These are phyloP conservation scores for Podarcis cretensis DNA, from an alignment of 2,113 vertebrate species.

Conservation along the genomic window DNA sequence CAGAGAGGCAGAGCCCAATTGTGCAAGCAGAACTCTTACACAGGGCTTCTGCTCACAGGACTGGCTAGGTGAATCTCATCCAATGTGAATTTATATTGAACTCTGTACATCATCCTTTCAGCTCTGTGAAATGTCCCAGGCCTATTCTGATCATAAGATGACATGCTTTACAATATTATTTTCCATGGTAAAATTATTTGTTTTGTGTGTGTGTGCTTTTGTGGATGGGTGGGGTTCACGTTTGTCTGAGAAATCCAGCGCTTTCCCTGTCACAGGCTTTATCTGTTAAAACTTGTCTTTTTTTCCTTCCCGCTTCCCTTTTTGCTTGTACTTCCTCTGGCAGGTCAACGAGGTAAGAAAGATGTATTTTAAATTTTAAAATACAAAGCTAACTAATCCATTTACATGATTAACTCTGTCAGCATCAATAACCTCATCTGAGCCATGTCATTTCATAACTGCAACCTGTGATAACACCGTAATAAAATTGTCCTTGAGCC, in stretches of 20 bases:
- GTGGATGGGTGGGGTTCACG: conserved; percentile 17
- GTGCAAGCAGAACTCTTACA: too few relatives aligned
- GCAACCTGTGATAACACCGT: conserved; percentile 31
- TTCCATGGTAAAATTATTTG: conserved; percentile 10
- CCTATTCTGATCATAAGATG: not conserved
- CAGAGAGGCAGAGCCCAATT: too few relatives aligned
- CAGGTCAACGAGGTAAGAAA: conserved; percentile 99
- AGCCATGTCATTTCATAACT: conserved; percentile 53
- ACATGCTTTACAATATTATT: not conserved
- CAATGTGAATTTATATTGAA: not conserved
- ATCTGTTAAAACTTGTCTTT: conserved; percentile 85
- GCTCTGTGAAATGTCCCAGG: not conserved
- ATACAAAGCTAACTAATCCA: conserved; percentile 79
- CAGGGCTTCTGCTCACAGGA: too few relatives aligned
- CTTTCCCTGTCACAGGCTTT: conserved; percentile 75
- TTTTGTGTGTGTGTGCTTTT: conserved; percentile 34
- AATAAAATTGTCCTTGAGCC: conserved; percentile 46
- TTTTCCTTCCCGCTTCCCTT: conserved; percentile 76
- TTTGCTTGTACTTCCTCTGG: conserved; percentile 88
- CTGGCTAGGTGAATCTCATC: too few relatives aligned
- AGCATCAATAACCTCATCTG: conserved; percentile 66
- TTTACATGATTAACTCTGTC: conserved; percentile 74
- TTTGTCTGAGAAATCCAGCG: conserved; percentile 72
- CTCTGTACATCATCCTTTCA: not conserved
- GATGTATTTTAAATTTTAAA: conserved; percentile 69